Evolutionary conservation across 2,888 invertebrate genomes (phyloP).

Genomic region (Caprella mutica): DNA sequence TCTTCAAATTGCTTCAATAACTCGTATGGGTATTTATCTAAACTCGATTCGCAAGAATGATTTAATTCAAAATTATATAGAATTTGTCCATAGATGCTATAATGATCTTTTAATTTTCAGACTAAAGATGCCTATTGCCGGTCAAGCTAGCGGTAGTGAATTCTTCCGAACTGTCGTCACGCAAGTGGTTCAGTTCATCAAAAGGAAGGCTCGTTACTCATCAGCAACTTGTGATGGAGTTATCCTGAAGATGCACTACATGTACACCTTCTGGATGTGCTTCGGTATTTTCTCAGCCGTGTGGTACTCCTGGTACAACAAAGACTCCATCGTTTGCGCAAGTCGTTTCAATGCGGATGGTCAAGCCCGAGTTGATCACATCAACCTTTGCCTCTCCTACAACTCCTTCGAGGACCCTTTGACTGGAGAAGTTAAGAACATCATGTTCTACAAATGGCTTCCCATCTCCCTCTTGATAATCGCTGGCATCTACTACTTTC

Average conservation of each 20-base stretch:
- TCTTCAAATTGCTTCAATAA: too few species aligned
- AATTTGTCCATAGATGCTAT: too few species aligned
- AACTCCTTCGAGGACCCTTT: constrained; percentile 17
- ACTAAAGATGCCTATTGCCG: too few species aligned
- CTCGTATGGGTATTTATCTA: too few species aligned
- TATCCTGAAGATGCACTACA: constrained; percentile 29
- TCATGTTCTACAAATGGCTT: constrained; percentile 29
- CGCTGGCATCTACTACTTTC: constrained; percentile 28
- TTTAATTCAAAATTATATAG: too few species aligned
- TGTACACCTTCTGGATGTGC: constrained; percentile 29
- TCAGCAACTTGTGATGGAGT: constrained; percentile 30
- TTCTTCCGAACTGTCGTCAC: too few species aligned
- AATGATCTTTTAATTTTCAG: too few species aligned
- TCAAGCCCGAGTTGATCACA: constrained; percentile 30
- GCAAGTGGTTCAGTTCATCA: too few species aligned
- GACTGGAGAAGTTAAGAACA: constrained; percentile 6
- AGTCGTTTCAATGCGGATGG: constrained; percentile 33
- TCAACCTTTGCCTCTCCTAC: constrained; percentile 30
- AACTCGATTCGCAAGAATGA: too few species aligned
- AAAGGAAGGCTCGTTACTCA: too few species aligned
- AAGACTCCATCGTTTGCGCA: constrained; percentile 29
- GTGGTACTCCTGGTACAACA: constrained; percentile 32
- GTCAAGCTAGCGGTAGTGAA: too few species aligned
- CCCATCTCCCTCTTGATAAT: constrained; percentile 28
- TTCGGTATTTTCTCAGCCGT: constrained; percentile 25